Evolutionary conservation across 1,140 invertebrate genomes (phyloP).

Genomic region (Coenobita brevimanus): DNA sequence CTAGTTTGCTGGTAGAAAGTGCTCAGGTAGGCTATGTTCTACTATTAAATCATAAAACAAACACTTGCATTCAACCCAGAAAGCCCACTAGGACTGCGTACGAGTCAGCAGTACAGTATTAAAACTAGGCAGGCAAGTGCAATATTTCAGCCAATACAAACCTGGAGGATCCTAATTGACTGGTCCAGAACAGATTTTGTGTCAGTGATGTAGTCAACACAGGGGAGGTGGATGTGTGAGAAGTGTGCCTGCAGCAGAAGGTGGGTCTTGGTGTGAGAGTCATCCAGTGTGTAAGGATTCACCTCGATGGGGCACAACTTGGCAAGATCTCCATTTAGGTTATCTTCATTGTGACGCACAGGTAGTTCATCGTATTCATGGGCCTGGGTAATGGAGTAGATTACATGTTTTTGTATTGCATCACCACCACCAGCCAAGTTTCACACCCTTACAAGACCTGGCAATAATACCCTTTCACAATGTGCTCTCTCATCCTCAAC

Average conservation of each 20-base stretch:
- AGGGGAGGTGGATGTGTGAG: slow-evolving; percentile 85
- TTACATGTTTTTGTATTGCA: background rate
- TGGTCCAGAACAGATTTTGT: slow-evolving; percentile 98
- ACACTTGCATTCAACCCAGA: too few relatives aligned
- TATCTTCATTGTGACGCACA: slow-evolving; percentile 98
- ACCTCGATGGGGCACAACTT: slow-evolving; percentile 85
- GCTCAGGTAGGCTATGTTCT: too few relatives aligned
- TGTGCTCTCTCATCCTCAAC: too few relatives aligned
- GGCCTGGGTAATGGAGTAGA: slow-evolving; percentile 72
- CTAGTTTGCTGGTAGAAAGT: too few relatives aligned
- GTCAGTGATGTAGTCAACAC: slow-evolving; percentile 96
- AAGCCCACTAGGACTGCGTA: too few relatives aligned
- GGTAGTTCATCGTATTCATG: slow-evolving; percentile 96
- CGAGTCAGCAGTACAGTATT: too few relatives aligned
- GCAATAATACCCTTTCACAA: too few relatives aligned
- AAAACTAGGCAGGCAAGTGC: too few relatives aligned
- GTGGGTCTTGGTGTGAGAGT: slow-evolving; percentile 94
- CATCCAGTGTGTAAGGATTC: slow-evolving; percentile 84
- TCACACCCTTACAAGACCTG: background rate
- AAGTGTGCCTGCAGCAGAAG: slow-evolving; percentile 96
- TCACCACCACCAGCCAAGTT: background rate
- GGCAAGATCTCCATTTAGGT: slow-evolving; percentile 92
- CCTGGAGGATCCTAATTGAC: slow-evolving; percentile 87
- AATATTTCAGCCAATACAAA: slow-evolving; percentile 85
- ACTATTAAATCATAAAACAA: too few relatives aligned